Evolutionary conservation across 2,888 invertebrate genomes (phyloP).

Genomic region (Cataglyphis livida): DNA sequence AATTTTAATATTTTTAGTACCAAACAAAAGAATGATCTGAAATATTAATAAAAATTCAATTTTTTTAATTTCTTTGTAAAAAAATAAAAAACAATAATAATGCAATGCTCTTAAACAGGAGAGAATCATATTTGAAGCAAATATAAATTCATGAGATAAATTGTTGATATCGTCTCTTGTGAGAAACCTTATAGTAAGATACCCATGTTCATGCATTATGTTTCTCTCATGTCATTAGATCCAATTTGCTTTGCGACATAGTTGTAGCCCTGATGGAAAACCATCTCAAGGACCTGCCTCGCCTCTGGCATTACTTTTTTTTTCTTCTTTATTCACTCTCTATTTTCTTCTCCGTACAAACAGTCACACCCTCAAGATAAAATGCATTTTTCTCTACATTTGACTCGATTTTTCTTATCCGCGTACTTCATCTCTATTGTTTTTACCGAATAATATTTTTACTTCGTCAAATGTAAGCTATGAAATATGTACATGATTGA

Average conservation of each 20-base stretch:
- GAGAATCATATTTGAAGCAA: background rate
- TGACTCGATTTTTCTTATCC: background rate
- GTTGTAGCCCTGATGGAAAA: constrained; percentile 38
- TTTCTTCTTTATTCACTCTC: background rate
- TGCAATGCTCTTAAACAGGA: background rate
- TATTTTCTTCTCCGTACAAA: constrained; percentile 32
- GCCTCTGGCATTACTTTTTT: constrained; percentile 8
- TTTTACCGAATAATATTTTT: constrained; percentile 39
- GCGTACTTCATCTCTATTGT: background rate
- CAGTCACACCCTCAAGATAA: constrained; percentile 20
- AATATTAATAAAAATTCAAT: background rate
- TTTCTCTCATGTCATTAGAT: constrained; percentile 45
- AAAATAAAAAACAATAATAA: background rate
- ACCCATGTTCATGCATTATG: constrained; percentile 45
- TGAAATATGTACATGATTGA: constrained; percentile 22
- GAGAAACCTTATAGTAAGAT: constrained; percentile 7
- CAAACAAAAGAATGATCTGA: background rate
- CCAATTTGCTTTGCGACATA: constrained; percentile 48
- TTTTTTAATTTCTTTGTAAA: background rate
- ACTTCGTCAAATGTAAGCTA: constrained; percentile 6
- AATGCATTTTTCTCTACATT: constrained; percentile 22
- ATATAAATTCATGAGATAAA: constrained; percentile 17
- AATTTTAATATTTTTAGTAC: constrained; percentile 13
- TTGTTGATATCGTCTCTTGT: constrained; percentile 11
- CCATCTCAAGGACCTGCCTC: constrained; percentile 39